Conservation (phyloP, 2,888 invertebrate species). For the Dendrolimus pini region DNA sequence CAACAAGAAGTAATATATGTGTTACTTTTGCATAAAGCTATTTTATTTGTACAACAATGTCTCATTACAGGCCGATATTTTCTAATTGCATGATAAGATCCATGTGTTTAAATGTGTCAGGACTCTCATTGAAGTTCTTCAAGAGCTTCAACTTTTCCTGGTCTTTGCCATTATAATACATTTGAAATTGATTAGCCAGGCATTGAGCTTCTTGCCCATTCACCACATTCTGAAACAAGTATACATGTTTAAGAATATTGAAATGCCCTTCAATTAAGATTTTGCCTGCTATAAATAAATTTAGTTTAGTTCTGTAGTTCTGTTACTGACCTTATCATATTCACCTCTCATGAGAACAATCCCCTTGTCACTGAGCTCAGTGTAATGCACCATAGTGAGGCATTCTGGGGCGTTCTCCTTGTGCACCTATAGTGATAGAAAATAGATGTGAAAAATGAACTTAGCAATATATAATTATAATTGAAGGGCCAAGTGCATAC, state of each 20-base stretch:
- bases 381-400: conserved; percentile 86
- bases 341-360: conserved; percentile 91
- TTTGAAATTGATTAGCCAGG: conserved; percentile 88
- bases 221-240: conserved; percentile 76
- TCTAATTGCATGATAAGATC: conserved; percentile 87
- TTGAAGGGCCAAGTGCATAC: conserved; percentile 37
- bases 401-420: conserved; percentile 94
- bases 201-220: conserved; percentile 89
- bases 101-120: conserved; percentile 88
- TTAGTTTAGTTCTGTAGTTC: neutral
- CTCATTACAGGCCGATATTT: conserved; percentile 63
- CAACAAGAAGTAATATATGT: neutral
- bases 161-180: conserved; percentile 86
- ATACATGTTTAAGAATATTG: neutral
- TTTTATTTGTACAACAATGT: neutral
- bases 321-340: conserved; percentile 78
- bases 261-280: neutral
- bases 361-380: conserved; percentile 84
- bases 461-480: too few relatives aligned
- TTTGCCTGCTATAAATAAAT: neutral
- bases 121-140: conserved; percentile 81
- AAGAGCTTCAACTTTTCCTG: conserved; percentile 78
- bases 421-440: conserved; percentile 74
- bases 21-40: neutral
- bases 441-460: neutral